A percentile compares a stretch with the other conserved stretches of the same genome.
Conservation (phyloP, 2,797 vertebrate species). For the Oreortyx pictus region DNA sequence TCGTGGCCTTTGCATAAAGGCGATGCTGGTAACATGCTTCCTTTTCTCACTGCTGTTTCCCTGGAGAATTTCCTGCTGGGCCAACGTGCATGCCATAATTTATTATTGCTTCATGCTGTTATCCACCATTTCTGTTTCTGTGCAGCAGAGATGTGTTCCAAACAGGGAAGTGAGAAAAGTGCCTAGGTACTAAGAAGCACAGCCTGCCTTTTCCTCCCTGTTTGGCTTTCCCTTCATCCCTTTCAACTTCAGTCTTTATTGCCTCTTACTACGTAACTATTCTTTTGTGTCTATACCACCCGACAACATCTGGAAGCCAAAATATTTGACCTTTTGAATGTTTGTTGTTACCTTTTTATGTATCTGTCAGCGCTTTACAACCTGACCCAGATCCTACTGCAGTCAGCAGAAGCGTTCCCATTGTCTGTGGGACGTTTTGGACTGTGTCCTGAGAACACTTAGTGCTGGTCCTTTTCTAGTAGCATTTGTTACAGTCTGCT, state of each 20-base stretch:
- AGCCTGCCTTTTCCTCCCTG: background rate
- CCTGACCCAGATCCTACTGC: background rate
- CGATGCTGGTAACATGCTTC: background rate
- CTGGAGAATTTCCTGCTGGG: conserved; percentile 46
- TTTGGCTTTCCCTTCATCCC: background rate
- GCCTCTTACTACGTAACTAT: background rate
- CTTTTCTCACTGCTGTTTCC: conserved; percentile 34
- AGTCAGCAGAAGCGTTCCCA: background rate
- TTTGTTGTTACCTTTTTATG: conserved; percentile 37
- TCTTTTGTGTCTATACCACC: background rate
- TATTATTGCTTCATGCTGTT: conserved; percentile 21
- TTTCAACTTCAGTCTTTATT: conserved; percentile 11
- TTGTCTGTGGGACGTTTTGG: conserved; percentile 1
- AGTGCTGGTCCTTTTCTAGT: background rate
- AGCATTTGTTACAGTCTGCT: background rate
- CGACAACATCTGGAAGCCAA: conserved; percentile 53
- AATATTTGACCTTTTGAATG: conserved; percentile 56
- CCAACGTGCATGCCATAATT: background rate
- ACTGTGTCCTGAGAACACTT: background rate
- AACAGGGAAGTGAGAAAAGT: conserved; percentile 14
- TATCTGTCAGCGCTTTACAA: conserved; percentile 31
- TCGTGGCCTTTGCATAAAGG: background rate
- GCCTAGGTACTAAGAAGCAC: background rate
- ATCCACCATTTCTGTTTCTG: conserved; percentile 17
- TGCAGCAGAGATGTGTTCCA: background rate